Base-by-base conservation (phyloP, 1,140 invertebrate genomes). In the Polypedilum pembai region DNA sequence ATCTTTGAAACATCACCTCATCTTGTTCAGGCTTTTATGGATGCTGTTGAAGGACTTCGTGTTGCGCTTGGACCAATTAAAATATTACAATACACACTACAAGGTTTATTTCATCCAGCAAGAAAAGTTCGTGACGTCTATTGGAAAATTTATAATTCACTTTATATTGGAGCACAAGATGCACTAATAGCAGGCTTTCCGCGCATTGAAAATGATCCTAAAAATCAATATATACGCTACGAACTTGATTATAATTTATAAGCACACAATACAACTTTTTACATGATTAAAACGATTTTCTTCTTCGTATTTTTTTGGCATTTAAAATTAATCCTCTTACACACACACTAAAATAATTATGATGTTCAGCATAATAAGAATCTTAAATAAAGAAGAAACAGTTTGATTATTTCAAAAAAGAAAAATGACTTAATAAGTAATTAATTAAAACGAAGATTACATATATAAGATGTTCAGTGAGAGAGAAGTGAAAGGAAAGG, bases 1-100 rank as follows among this genome's bases (percentile, higher is more conserved):
- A 97, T 99, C 76, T 99, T 99, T 81, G 98, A 99, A 85, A 99
- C 96, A 0, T 99, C 97, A 0, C 98, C 98, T 7, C 98, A 99
- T 90, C 89, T 99, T 75, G 97, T 99, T 8, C 98, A 99, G 85
- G 96, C 98, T 7, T 99, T 99, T 83, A 98, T 99, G 94, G 97
- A 98, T 79, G 91, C 96, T 7, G 94, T 99, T 7, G 98, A 99
- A 83, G 98, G 96, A 8, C 89, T 99, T 80, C 84, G 97, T 65
- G 96, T 99, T 3, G 94, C 96, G 0, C 84, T 99, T 8, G 98
- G 98, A 40, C 94, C 98, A 8, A 92, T 97, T 73, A 98, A 98
- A 85, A 94, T 99, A 77, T 83, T 99, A 65, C 96, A 98, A 80
- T 99, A 98, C 82, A 90, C 93, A 10, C 83, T 98, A 77, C 95